phyloP scores from a whole-genome alignment of 2,113 vertebrate species.

The Zosterops lateralis region DNA sequence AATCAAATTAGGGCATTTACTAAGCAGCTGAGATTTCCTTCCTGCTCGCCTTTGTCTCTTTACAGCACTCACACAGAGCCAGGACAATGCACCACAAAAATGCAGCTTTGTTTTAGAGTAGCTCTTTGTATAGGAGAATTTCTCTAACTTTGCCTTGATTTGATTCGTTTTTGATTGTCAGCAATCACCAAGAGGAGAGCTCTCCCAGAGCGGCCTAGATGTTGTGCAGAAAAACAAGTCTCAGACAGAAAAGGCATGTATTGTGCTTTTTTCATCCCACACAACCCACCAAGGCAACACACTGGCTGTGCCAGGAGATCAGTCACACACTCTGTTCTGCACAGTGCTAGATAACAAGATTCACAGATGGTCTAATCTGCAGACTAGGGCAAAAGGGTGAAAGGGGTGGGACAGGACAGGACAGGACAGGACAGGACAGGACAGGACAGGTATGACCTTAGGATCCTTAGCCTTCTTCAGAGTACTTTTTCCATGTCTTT shows the following conservation, averaged over 20 bases:
- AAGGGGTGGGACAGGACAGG: not conserved
- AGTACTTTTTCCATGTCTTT: not conserved
- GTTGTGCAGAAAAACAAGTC: constrained; percentile 7
- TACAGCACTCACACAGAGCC: constrained; percentile 36
- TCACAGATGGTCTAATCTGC: not conserved
- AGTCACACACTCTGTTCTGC: not conserved
- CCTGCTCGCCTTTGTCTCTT: constrained; percentile 35
- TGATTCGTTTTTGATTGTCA: not conserved
- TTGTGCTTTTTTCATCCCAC: constrained; percentile 36
- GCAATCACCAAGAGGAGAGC: not conserved
- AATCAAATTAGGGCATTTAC: constrained; percentile 54
- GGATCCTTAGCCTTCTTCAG: not conserved
- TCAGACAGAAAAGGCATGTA: not conserved
- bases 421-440: not conserved
- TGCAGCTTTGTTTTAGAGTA: constrained; percentile 43
- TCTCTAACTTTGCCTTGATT: constrained; percentile 40
- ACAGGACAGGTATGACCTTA: not conserved
- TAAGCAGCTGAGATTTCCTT: constrained; percentile 53
- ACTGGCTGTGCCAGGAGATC: constrained; percentile 14
- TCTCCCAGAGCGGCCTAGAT: not conserved
- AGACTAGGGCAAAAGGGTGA: not conserved
- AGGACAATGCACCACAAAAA: constrained; percentile 47
- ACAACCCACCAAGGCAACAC: not conserved
- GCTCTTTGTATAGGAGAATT: constrained; percentile 28
- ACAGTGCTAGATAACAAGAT: not conserved